Conservation (phyloP, 2,113 vertebrate genomes). For the Corynorhinus townsendii region DNA sequence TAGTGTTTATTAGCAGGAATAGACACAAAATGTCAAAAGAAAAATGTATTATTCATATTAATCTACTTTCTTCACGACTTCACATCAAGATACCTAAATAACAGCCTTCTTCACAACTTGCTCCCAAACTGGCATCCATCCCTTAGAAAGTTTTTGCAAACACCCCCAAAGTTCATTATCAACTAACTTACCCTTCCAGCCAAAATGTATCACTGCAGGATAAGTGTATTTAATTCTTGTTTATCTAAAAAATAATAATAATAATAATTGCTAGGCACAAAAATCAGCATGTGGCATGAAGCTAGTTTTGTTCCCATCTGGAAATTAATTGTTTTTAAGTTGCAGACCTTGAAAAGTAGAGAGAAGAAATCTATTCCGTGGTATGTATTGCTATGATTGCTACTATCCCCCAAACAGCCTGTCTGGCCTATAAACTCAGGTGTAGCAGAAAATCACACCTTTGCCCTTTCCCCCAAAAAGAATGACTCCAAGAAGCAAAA, state of each 20-base stretch:
- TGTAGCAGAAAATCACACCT: not conserved
- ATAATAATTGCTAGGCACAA: conserved; percentile 3
- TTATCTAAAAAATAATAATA: not conserved
- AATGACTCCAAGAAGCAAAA: not conserved
- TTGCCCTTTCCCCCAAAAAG: not conserved
- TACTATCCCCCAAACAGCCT: not conserved
- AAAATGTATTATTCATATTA: conserved; percentile 15
- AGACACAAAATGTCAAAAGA: conserved; percentile 45
- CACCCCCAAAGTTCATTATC: not conserved
- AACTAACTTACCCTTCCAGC: not conserved
- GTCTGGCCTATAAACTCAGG: not conserved
- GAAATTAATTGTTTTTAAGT: conserved; percentile 31
- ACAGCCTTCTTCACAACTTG: not conserved
- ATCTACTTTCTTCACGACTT: conserved; percentile 23
- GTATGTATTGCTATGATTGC: not conserved
- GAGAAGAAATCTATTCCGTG: not conserved
- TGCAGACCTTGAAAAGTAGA: not conserved
- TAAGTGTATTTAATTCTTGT: conserved; percentile 10
- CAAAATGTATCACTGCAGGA: not conserved
- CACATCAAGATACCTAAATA: not conserved
- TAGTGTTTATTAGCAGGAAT: conserved; percentile 43
- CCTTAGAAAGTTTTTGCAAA: conserved; percentile 16
- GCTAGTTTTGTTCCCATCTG: conserved; percentile 2
- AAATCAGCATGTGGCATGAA: not conserved
- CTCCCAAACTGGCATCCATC: not conserved